phyloP scores from a whole-genome alignment of 2,797 vertebrate species.

The Bradypus variegatus region DNA sequence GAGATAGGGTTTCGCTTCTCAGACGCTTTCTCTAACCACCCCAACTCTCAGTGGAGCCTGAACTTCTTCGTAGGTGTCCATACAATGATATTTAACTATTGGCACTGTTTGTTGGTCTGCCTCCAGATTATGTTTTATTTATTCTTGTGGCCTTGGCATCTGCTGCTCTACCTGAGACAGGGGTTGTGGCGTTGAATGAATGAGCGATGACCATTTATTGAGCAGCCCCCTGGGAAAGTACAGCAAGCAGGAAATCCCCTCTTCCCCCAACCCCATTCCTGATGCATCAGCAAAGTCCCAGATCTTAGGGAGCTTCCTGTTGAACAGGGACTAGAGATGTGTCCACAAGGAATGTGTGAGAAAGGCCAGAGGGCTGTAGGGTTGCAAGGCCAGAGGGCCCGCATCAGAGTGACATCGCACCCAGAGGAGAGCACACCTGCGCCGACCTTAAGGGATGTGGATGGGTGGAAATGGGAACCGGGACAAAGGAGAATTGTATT shows the following conservation, averaged over 20 bases:
- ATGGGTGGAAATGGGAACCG: neutral
- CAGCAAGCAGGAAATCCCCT: neutral
- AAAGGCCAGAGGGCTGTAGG: neutral
- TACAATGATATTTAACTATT: too few species aligned
- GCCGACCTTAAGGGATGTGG: neutral
- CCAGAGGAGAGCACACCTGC: neutral
- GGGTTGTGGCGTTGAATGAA: neutral
- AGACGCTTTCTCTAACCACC: neutral
- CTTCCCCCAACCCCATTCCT: fast-evolving
- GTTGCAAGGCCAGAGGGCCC: neutral
- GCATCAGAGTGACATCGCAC: neutral
- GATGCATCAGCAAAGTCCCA: neutral
- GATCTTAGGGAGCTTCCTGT: neutral
- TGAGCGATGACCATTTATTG: neutral
- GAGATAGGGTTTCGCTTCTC: too few species aligned
- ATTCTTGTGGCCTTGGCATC: neutral
- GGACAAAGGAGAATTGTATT: neutral
- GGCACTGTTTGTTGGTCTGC: neutral
- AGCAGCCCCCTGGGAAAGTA: neutral
- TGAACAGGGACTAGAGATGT: neutral
- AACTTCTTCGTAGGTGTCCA: neutral
- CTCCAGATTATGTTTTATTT: neutral
- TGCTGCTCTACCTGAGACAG: neutral
- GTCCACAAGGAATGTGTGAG: neutral
- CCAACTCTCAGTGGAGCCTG: neutral